A percentile compares a stretch with the other conserved stretches of the same genome.
Conservation (phyloP, 2,113 vertebrate genomes). For the Riparia riparia region DNA sequence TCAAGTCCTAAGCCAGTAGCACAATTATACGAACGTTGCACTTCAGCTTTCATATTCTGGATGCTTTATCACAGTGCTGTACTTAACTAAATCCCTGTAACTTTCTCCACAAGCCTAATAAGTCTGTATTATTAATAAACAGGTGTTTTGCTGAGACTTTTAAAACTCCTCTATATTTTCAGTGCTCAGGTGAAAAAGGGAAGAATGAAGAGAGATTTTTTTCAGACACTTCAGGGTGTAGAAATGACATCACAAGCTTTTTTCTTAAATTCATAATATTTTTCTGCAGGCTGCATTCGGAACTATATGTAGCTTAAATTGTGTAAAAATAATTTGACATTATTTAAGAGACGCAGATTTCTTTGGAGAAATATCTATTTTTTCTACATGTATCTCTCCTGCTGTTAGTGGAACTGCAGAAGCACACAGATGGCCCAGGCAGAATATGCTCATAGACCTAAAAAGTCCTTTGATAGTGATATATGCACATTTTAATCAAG, state of each 20-base stretch:
- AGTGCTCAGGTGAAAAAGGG: background rate
- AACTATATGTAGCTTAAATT: background rate
- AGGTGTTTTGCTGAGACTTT: background rate
- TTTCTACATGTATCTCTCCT: background rate
- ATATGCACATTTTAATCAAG: background rate
- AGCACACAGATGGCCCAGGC: background rate
- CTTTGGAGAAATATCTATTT: background rate
- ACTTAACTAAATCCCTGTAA: background rate
- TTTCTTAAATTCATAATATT: background rate
- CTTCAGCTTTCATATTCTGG: background rate
- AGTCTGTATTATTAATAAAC: background rate
- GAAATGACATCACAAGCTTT: background rate
- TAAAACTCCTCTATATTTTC: background rate
- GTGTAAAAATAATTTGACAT: background rate
- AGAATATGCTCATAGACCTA: background rate
- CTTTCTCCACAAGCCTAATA: background rate
- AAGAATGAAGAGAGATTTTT: background rate
- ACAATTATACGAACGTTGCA: background rate
- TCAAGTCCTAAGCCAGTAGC: background rate
- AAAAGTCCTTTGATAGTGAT: background rate
- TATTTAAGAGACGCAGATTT: background rate
- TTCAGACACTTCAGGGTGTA: background rate
- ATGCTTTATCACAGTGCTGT: background rate
- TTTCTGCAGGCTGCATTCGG: background rate
- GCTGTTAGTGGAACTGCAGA: background rate